A percentile compares a stretch with the other conserved stretches of the same genome.
Conservation (phyloP, 1,140 invertebrate genomes). For the Temnothorax nylanderi region DNA sequence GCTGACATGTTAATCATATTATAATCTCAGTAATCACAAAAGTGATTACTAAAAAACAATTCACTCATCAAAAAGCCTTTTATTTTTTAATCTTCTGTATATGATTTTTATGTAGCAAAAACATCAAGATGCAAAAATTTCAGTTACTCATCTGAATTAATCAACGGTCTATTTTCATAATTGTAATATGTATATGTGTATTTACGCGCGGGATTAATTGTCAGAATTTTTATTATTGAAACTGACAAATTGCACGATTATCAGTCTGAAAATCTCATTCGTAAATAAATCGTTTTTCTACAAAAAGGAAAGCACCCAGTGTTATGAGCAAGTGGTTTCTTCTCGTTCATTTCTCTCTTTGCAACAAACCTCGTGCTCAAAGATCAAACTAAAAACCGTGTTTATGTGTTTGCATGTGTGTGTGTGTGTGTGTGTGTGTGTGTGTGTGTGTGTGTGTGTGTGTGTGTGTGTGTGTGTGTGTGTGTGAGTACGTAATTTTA, state of each 20-base stretch:
- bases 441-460: slow-evolving; percentile 10
- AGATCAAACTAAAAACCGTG: slow-evolving; percentile 45
- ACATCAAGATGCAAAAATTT: slow-evolving; percentile 54
- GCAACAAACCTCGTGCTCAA: slow-evolving; percentile 44
- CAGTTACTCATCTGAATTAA: background rate
- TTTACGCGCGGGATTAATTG: background rate
- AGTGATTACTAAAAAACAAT: background rate
- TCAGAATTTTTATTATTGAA: background rate
- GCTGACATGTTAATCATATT: background rate
- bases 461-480: background rate
- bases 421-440: background rate
- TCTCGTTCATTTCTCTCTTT: slow-evolving; percentile 21
- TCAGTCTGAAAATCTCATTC: background rate
- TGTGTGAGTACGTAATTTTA: slow-evolving; percentile 68
- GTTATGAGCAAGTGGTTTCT: background rate
- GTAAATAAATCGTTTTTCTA: background rate
- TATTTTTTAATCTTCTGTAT: background rate
- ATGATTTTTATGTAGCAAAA: slow-evolving; percentile 28
- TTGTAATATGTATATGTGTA: background rate
- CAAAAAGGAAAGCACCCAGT: background rate
- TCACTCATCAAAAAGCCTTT: background rate
- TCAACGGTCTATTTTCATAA: background rate
- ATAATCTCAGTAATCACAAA: background rate
- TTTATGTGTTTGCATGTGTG: slow-evolving; percentile 3
- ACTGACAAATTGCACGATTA: background rate